Base-by-base conservation (phyloP, 1,140 invertebrate species). In the Nautilus pompilius region DNA sequence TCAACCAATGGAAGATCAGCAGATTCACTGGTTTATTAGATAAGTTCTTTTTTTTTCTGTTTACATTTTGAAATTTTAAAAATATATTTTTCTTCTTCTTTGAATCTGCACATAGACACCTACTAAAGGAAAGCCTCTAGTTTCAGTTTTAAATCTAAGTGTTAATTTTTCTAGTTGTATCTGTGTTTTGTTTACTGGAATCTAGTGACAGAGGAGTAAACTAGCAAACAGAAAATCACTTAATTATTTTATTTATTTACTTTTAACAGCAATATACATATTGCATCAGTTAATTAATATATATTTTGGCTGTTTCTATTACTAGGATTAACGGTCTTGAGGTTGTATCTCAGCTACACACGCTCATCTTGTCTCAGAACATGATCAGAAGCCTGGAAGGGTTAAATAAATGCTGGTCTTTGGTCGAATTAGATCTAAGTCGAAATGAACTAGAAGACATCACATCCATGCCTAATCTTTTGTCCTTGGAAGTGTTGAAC, bases 341-440 rank as follows among this genome's bases (percentile, higher is more conserved):
- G 60, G 69, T 74, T 15, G 65, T 77, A 36, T 67, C 62, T 29
- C 58, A 72, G 54, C 60, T 80, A 28, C 68, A 71, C 24, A 67
- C 58, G 5, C 46, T 80, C 58, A 76, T 79, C 63, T 46, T 80
- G 46, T 77, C 79, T 4, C 79, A 80, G 65, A 80, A 80, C 53
- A 66, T 68, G 20, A 68, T 81, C 26, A 60, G 49, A 5, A 63
- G 49, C 30, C 68, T 79, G 26, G 70, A 75, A 28, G 71, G 69
- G 49, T 68, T 80, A 5, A 48, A 65, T 2, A 34, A 62, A 15
- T 66, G 63, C 54, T 34, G 46, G 2, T 65, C 68, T 5, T 57
- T 81, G 22, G 69, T 73, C 2, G 73, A 78, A 28, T 51, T 81
- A 10, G 74, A 79, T 48, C 62, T 81, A 4, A 73, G 72, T 51